Evolutionary conservation across 2,113 vertebrate genomes (phyloP), one percentile per base, ranked within the genome.

Genomic region (Galeopterus variegatus): DNA sequence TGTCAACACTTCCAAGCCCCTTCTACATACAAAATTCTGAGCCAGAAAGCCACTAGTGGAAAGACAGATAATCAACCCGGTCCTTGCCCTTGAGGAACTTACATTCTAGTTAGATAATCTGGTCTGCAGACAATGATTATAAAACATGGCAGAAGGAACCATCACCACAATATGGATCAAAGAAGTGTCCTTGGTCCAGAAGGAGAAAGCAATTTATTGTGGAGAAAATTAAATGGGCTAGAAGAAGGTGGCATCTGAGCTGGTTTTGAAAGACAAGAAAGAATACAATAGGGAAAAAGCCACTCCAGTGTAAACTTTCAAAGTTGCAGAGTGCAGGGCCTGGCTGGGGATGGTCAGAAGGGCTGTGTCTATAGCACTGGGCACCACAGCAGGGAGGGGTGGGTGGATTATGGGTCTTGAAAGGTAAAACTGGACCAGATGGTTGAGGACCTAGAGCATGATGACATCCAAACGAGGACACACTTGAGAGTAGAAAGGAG

Each of bases 191-290:
- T 70, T 45, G 31, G 13, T 62, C n/a, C 50, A 82, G 73, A 81
- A 85, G 31, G 48, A 86, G 21, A 77, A 76, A 86, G 24, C 31
- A 67, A 69, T 80, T 73, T 84, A 81, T 75, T 88, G 6, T 31
- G 36, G 23, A 72, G 6, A 15, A 73, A 80, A 41, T 3, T 77
- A 36, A 86, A 56, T 69, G 64, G 48, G 9, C 17, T 48, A 91
- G 31, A 77, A 93, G 18, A 48, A 48, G 17, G 21, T 73, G 5
- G 23, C 19, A 67, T 88, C 18, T 76, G 69, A 96, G 58, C n/a
- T 76, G 19, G 4, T 12, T 77, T 67, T 84, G 19, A 95, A 92
- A 88, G 17, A 90, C 56, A 4, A 95, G 64, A 93, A 77, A 56
- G 50, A 41, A 41, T n/a, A 31, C 11, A 17, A 90, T 6, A 62